Base-by-base conservation (phyloP, 2,888 invertebrate species). In the Xanthia icteritia region DNA sequence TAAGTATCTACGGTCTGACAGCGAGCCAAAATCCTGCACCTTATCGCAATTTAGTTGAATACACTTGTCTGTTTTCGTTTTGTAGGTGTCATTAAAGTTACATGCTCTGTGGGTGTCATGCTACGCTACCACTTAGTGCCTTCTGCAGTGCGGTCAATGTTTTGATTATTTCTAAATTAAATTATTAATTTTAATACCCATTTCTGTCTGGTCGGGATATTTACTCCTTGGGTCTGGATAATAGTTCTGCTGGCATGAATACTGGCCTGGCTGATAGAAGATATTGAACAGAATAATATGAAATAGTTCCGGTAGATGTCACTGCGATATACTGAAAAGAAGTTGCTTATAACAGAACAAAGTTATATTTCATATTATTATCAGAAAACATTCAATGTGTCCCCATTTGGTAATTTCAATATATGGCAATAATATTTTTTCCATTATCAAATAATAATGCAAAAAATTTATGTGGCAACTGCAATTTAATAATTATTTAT, bases 391-490 rank as follows among this genome's bases (percentile, higher is more conserved):
- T 67, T 63, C 0, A 48, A 42, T 42, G 4, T 6, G n/a, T 39
- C 11, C 11, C 4, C 3, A n/a, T 15, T 31, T n/a, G 1, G 6
- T 20, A 2, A 31, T 36, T 72, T n/a, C 23, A 72, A 13, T n/a
- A 15, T 1, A 31, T n/a, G 20, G 15, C 45, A n/a, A 31, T n/a
- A 27, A 9, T 23, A 27, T 13, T 45, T 36, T 54, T 31, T 20
- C 5, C 5, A 9, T 17, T 1, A 20, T 0, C 0, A 42, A 71
- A 79, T 27, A 69, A 54, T 45, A 56, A 36, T 56, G n/a, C n/a
- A n/a, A n/a, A n/a, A n/a, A 74, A 58, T 74, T 81, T 51, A 27
- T 27, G 58, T 51, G 78, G 78, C 78, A 79, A 81, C 75, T 36
- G 31, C 20, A 20, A 5, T 61, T 17, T 36, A 42, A 64, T 42